Base-by-base conservation (phyloP, 2,888 invertebrate genomes). In the Apomyelois bistriatella region DNA sequence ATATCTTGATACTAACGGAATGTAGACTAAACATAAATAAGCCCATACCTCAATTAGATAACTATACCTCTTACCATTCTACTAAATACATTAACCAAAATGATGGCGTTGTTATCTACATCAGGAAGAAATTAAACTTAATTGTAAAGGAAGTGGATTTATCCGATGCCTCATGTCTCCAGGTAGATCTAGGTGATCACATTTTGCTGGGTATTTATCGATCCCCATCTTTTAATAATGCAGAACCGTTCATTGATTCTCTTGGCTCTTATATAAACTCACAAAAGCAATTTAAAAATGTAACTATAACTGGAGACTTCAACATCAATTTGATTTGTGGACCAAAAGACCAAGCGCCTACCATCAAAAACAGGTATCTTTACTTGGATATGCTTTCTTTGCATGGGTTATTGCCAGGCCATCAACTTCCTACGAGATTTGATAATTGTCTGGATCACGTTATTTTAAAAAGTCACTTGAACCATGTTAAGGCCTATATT, bases 371-470 rank as follows among this genome's bases (percentile, higher is more conserved):
- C 16, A 42, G 17, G 35, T 17, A 10, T 7, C n/a, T 42, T 9
- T 51, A 51, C 12, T 35, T 51, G 12, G 13, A 35, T 22, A 51
- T 43, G 17, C 10, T 51, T 3, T 16, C 51, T 10, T 22, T 7
- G n/a, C 8, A 41, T 43, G 51, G 51, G 1, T 16, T 51, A 17
- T 8, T 36, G 10, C 17, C 36, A 9, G 52, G 10, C n/a, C 41
- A 47, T 15, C 16, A 1, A 8, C 15, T 13, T 8, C 41, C 47
- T 10, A 49, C 54, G 55, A 55, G 30, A 2, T 30, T 9, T 10
- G 12, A 22, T 1, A 52, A 16, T n/a, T 52, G 52, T 16, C 28
- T 52, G 9, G 46, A 52, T 40, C 47, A 52, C 9, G 17, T 47
- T 17, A 46, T 47, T 3, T 22, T 52, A 37, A 43, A 43, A 37